phyloP scores from a whole-genome alignment of 2,888 invertebrate genomes.

The Reticulitermes lucifugus region DNA sequence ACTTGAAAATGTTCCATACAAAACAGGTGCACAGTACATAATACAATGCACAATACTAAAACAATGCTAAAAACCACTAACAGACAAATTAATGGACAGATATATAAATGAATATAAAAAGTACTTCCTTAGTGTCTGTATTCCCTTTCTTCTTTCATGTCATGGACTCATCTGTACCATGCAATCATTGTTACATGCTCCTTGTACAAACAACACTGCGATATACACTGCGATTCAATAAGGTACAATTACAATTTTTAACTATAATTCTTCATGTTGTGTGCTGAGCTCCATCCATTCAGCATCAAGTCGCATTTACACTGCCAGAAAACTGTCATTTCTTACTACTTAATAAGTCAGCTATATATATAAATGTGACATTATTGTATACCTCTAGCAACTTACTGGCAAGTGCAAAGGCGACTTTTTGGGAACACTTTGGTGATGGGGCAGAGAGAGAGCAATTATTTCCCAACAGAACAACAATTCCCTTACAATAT shows the following conservation, averaged over 20 bases:
- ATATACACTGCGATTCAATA: conserved; percentile 19
- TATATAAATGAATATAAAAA: conserved; percentile 35
- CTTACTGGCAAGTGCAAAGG: conserved; percentile 23
- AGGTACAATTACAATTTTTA: conserved; percentile 35
- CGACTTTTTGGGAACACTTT: conserved; percentile 34
- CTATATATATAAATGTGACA: conserved; percentile 34
- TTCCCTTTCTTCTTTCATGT: background rate
- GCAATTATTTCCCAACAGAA: conserved; percentile 17
- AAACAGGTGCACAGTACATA: conserved; percentile 24
- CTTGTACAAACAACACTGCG: background rate
- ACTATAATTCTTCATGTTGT: conserved; percentile 20
- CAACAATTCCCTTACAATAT: conserved; percentile 26
- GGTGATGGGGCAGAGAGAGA: conserved; percentile 40
- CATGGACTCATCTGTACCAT: background rate
- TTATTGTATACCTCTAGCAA: conserved; percentile 37
- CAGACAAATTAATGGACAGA: conserved; percentile 41
- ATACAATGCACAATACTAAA: conserved; percentile 31
- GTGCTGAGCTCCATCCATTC: conserved; percentile 42
- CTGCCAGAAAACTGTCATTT: conserved; percentile 23
- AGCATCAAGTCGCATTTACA: conserved; percentile 38
- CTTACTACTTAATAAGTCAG: conserved; percentile 3
- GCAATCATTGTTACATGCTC: background rate
- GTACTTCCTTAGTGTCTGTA: conserved; percentile 14
- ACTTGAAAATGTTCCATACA: conserved; percentile 34
- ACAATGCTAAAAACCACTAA: conserved; percentile 24